These are phyloP conservation scores for Benitochromis conjunctus DNA, from an alignment of 2,113 vertebrate species.

Conservation along the genomic window DNA sequence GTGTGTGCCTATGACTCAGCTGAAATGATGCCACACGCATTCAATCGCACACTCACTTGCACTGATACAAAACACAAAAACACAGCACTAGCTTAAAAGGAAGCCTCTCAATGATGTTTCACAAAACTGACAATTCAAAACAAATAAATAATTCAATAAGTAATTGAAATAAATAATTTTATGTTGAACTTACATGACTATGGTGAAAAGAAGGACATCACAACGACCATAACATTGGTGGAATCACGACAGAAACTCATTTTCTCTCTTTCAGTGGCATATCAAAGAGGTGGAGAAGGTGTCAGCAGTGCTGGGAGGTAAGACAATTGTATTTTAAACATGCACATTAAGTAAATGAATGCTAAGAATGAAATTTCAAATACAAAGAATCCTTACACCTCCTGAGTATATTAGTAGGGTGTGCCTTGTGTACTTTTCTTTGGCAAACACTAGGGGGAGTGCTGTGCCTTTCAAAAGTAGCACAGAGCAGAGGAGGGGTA, in stretches of 20 bases:
- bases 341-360: neutral
- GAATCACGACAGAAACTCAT: neutral
- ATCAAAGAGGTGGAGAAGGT: conserved; percentile 96
- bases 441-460: conserved; percentile 67
- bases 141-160: neutral
- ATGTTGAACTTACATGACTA: neutral
- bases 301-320: conserved; percentile 97
- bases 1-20: conserved; percentile 24
- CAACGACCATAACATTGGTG: fast-evolving
- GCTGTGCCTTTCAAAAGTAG: conserved; percentile 52
- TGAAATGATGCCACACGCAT: conserved; percentile 5
- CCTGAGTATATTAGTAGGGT: neutral
- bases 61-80: neutral
- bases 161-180: neutral
- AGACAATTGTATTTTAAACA: conserved; percentile 23
- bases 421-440: conserved; percentile 24
- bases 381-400: neutral
- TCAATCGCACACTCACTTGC: neutral
- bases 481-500: neutral
- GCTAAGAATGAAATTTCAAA: neutral
- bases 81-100: neutral
- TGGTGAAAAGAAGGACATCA: neutral
- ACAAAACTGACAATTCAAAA: neutral
- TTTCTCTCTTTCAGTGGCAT: conserved; percentile 81
- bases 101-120: neutral